Conservation (phyloP, 1,140 invertebrate genomes). For the Heliothis virescens region DNA sequence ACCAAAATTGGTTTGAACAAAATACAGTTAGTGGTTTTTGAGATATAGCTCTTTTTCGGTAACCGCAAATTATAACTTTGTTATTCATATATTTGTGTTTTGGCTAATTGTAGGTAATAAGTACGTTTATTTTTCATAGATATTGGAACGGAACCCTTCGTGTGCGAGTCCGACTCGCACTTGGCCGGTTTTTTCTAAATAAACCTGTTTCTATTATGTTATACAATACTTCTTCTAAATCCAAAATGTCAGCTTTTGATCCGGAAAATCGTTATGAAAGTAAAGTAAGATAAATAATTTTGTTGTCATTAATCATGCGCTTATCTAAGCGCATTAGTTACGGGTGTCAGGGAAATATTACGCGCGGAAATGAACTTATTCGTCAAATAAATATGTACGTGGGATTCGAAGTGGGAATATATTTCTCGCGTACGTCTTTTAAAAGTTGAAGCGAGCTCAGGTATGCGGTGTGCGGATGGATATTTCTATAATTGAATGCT, state of each 20-base stretch:
- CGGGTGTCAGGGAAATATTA: not conserved
- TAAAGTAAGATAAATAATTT: conserved; percentile 6
- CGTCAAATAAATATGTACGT: not conserved
- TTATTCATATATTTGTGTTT: too few species aligned
- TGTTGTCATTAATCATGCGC: not conserved
- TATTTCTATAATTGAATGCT: conserved; percentile 38
- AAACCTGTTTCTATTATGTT: too few species aligned
- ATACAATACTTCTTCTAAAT: too few species aligned
- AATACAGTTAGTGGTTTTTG: too few species aligned
- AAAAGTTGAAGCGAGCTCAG: conserved; percentile 14
- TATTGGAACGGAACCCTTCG: too few species aligned
- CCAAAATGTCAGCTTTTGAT: not conserved
- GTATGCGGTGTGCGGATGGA: conserved; percentile 19
- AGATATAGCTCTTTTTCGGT: too few species aligned
- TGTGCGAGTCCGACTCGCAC: too few species aligned
- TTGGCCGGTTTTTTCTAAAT: too few species aligned
- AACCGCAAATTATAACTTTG: too few species aligned
- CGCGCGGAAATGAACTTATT: not conserved
- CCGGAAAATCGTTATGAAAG: not conserved
- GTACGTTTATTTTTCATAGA: too few species aligned
- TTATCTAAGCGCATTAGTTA: not conserved
- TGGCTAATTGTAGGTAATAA: too few species aligned
- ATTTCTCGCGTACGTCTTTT: not conserved
- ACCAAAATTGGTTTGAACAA: too few species aligned
- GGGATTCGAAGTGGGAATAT: not conserved